A percentile compares a stretch with the other conserved stretches of the same genome.
These are phyloP conservation scores for Leucania comma DNA, from an alignment of 2,888 invertebrate species.

Conservation along the genomic window DNA sequence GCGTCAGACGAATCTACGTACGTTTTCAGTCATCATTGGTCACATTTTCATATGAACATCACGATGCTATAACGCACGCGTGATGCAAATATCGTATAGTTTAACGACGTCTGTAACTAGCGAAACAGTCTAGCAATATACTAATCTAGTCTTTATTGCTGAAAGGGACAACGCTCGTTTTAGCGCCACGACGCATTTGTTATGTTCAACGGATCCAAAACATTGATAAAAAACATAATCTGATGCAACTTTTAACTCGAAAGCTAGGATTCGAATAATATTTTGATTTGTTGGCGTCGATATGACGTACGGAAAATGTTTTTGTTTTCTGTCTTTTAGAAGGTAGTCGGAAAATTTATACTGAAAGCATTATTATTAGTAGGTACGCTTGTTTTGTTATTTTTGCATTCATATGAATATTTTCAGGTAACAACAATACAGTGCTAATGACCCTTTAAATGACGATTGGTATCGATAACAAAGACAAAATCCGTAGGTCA, in stretches of 20 bases:
- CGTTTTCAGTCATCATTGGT: constrained; percentile 16
- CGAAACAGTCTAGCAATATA: constrained; percentile 36
- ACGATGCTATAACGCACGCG: constrained; percentile 23
- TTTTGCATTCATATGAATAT: constrained; percentile 9
- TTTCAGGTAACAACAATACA: constrained; percentile 26
- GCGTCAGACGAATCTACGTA: constrained; percentile 16
- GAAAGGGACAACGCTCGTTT: constrained; percentile 42
- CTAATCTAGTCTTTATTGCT: constrained; percentile 53
- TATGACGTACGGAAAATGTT: constrained; percentile 46
- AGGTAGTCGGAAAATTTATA: constrained; percentile 24
- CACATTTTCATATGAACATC: constrained; percentile 44
- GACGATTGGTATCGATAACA: constrained; percentile 9
- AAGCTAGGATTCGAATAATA: constrained; percentile 45
- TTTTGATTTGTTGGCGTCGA: constrained; percentile 32
- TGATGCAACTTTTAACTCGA: constrained; percentile 53
- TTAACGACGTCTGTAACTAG: constrained; percentile 46
- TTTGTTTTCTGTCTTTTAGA: constrained; percentile 36
- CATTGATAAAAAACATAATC: constrained; percentile 54
- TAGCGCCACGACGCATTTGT: constrained; percentile 44
- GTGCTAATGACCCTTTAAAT: constrained; percentile 17
- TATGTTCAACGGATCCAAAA: constrained; percentile 33
- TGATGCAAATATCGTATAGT: constrained; percentile 49
- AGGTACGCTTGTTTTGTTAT: constrained; percentile 1
- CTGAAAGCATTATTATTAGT: background rate
- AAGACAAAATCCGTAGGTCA: constrained; percentile 20